Conservation (phyloP, 2,888 invertebrate genomes). For the Physocephala rufipes region DNA sequence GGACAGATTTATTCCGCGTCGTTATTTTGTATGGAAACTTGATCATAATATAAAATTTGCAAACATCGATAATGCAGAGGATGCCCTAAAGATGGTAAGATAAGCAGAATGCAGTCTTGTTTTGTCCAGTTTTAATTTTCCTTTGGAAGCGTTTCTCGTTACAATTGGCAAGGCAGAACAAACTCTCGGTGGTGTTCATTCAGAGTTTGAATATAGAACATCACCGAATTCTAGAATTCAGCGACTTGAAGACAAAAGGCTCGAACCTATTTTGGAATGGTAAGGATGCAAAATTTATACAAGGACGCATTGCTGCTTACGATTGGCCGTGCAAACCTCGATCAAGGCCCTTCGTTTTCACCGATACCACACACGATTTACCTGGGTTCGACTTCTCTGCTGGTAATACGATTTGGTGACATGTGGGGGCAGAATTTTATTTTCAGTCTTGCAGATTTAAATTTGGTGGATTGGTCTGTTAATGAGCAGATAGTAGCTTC, state of each 20-base stretch:
- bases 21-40: slow-evolving; percentile 49
- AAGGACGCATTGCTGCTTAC: slow-evolving; percentile 41
- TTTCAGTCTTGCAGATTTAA: slow-evolving; percentile 47
- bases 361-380: slow-evolving; percentile 61
- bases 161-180: slow-evolving; percentile 52
- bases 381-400: slow-evolving; percentile 52
- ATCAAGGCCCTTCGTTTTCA: slow-evolving; percentile 53
- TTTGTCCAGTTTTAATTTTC: background rate
- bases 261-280: slow-evolving; percentile 4
- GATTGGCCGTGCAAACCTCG: slow-evolving; percentile 64
- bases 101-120: background rate
- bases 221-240: slow-evolving; percentile 52
- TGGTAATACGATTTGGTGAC: slow-evolving; percentile 46
- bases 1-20: slow-evolving; percentile 63
- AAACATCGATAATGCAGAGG: slow-evolving; percentile 33
- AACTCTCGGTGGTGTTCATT: slow-evolving; percentile 50
- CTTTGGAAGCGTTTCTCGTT: slow-evolving; percentile 38
- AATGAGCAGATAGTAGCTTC: slow-evolving; percentile 60
- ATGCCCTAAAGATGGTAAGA: slow-evolving; percentile 36
- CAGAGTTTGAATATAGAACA: slow-evolving; percentile 49
- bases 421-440: too few species aligned
- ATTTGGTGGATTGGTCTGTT: slow-evolving; percentile 61
- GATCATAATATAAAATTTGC: slow-evolving; percentile 50
- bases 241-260: slow-evolving; percentile 37
- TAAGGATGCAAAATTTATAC: slow-evolving; percentile 19